Evolutionary conservation across 2,113 vertebrate genomes (phyloP).

Genomic region (Mormyrus lacerda): DNA sequence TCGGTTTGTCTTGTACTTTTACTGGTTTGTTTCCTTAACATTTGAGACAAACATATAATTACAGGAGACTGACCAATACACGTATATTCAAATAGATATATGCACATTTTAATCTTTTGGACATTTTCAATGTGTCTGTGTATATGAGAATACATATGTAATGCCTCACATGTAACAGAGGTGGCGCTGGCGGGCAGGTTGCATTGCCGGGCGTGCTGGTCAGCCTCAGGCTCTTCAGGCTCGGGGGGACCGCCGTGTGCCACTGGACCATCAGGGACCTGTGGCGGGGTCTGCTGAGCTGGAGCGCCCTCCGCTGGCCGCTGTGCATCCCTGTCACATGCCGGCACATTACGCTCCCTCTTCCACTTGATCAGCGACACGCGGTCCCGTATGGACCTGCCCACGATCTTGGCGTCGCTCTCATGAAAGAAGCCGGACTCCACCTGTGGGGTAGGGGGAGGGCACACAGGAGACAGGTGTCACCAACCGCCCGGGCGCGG

Average conservation of each 20-base stretch:
- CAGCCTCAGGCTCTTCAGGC: constrained; percentile 71
- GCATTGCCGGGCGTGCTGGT: constrained; percentile 69
- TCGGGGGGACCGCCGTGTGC: constrained; percentile 54
- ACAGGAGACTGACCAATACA: neutral
- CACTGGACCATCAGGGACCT: constrained; percentile 46
- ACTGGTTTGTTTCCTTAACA: too few relatives aligned
- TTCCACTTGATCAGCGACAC: constrained; percentile 89
- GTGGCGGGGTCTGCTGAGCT: constrained; percentile 32
- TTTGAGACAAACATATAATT: too few relatives aligned
- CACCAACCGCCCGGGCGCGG: neutral
- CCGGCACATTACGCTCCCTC: constrained; percentile 72
- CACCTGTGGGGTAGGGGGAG: constrained; percentile 49
- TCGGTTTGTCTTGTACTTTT: too few relatives aligned
- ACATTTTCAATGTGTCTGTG: neutral
- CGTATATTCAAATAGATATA: neutral
- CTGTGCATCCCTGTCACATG: constrained; percentile 52
- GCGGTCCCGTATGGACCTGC: constrained; percentile 86
- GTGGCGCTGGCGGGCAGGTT: constrained; percentile 73
- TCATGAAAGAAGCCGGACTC: constrained; percentile 80
- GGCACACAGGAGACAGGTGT: neutral
- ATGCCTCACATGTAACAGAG: constrained; percentile 79
- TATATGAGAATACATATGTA: neutral
- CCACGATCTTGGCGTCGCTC: constrained; percentile 84
- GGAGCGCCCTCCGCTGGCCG: constrained; percentile 43
- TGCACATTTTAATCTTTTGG: too few relatives aligned